Conservation (phyloP, 1,140 invertebrate genomes). For the Cotesia vestalis region DNA sequence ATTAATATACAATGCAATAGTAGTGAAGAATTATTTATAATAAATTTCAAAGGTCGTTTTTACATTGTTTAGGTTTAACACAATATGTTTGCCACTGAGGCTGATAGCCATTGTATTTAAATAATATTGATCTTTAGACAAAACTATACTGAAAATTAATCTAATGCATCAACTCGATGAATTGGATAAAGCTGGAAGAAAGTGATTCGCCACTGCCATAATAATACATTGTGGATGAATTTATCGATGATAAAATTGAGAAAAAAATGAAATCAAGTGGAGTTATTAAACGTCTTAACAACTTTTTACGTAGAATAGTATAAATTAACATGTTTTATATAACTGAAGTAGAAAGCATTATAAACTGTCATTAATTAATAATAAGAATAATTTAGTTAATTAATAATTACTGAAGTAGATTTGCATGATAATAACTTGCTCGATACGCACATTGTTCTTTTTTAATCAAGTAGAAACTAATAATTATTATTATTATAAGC, state of each 20-base stretch:
- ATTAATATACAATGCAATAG: neutral
- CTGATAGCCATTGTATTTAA: too few species aligned
- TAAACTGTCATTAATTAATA: neutral
- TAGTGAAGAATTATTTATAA: too few species aligned
- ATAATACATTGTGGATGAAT: neutral
- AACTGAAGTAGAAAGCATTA: neutral
- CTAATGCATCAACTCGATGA: too few species aligned
- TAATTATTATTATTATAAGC: neutral
- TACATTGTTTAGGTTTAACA: too few species aligned
- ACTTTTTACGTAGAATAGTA: constrained; percentile 17
- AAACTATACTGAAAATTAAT: too few species aligned
- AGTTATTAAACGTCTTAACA: neutral
- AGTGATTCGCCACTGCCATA: constrained; percentile 11
- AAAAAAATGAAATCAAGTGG: constrained; percentile 3
- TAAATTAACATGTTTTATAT: constrained; percentile 25
- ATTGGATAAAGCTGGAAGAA: neutral
- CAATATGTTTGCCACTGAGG: too few species aligned
- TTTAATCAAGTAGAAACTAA: constrained; percentile 2
- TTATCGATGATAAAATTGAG: neutral
- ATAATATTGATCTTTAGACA: too few species aligned
- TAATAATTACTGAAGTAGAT: constrained; percentile 3
- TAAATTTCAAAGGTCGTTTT: too few species aligned
- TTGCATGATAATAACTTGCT: constrained; percentile 19
- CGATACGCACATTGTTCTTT: constrained; percentile 20
- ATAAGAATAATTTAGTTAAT: neutral